phyloP scores from a whole-genome alignment of 2,797 vertebrate species.

The Neopelma chrysocephalum region DNA sequence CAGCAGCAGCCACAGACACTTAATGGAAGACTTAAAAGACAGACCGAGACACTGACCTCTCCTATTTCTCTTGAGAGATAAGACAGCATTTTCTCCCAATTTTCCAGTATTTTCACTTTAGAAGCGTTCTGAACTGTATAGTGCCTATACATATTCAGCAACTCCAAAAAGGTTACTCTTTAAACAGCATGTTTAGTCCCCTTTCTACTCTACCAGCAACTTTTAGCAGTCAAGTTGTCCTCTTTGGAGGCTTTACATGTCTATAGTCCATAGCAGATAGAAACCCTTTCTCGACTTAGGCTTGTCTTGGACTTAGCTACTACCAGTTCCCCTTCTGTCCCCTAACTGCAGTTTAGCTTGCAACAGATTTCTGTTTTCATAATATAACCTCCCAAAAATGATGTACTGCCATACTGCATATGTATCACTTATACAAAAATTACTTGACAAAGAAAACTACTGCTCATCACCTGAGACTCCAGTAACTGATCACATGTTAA shows the following conservation, averaged over 20 bases:
- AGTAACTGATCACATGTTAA: not conserved
- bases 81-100: not conserved
- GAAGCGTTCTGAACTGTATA: not conserved
- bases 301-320: not conserved
- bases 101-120: not conserved
- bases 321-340: not conserved
- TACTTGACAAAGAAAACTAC: not conserved
- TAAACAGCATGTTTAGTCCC: not conserved
- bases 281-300: not conserved
- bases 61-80: not conserved
- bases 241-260: not conserved
- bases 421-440: not conserved
- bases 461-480: not conserved
- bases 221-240: not conserved
- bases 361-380: not conserved
- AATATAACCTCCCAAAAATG: not conserved
- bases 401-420: not conserved
- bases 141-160: not conserved
- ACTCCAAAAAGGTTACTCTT: not conserved
- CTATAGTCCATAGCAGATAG: rapidly evolving
- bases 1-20: not conserved
- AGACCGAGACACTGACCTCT: not conserved
- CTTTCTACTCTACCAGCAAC: not conserved
- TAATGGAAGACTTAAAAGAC: not conserved
- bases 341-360: not conserved